Evolutionary conservation across 2,888 invertebrate genomes (phyloP), one percentile per base, ranked within the genome.

Genomic region (Acrocera orbiculus): DNA sequence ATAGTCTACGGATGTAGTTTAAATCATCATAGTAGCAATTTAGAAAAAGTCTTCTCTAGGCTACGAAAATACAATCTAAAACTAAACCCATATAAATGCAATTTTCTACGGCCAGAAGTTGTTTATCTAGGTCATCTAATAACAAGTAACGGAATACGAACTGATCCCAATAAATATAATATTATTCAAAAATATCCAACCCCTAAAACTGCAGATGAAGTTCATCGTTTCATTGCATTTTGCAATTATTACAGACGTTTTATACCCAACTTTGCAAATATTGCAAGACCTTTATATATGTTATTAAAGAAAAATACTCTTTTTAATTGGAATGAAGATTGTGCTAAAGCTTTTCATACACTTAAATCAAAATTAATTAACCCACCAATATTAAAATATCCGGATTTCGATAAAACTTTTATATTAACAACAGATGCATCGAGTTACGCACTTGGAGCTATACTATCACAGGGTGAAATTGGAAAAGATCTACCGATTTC

Each of bases 381-480:
- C 16, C 35, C 37, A 16, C 40, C 34, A 14, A 31, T 38, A 22
- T 22, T 41, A 25, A 31, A 36, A 27, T 38, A 40, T 24, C 36
- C 38, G n/a, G 9, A 31, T 13, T 31, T 31, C n/a, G 16, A 31
- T 6, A 31, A 31, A 9, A 9, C 31, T 16, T 52, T 51, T 32
- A 32, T 43, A 5, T 11, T 52, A 16, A 48, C 50, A 2, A 49
- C 48, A 2, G 53, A 53, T n/a, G n/a, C n/a, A n/a, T n/a, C n/a
- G n/a, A n/a, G n/a, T n/a, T n/a, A n/a, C n/a, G n/a, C n/a, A n/a
- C n/a, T n/a, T n/a, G n/a, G n/a, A n/a, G n/a, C n/a, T n/a, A n/a
- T n/a, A n/a, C n/a, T n/a, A n/a, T n/a, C 44, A 8, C 52, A 53
- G 35, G 41, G 38, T 10, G 39, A 38, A 17, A 37, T 37, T 7